phyloP scores from a whole-genome alignment of 2,888 invertebrate species.

The Drosophila niveifrons region DNA sequence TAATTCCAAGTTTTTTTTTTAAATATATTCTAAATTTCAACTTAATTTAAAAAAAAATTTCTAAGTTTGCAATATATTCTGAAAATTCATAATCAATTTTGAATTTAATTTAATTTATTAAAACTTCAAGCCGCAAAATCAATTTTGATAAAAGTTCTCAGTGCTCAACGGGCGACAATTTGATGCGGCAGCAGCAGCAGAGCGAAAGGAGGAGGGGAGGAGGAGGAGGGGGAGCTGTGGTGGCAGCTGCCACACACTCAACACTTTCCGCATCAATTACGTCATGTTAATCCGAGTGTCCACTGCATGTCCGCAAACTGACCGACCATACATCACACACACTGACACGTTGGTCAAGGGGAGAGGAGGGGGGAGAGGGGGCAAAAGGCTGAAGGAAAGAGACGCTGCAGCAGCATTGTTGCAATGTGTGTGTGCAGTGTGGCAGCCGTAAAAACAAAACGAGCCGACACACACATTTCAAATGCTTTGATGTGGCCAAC shows the following conservation, averaged over 20 bases:
- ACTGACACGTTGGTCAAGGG: conserved; percentile 36
- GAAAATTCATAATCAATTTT: too few relatives aligned
- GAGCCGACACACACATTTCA: conserved; percentile 59
- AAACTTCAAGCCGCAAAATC: conserved; percentile 33
- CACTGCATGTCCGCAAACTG: conserved; percentile 84
- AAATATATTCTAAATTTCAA: too few relatives aligned
- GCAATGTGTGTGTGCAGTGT: conserved; percentile 67
- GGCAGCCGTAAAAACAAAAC: conserved; percentile 62
- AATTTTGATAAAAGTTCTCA: conserved; percentile 58
- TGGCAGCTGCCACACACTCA: conserved; percentile 80
- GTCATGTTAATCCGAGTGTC: conserved; percentile 83
- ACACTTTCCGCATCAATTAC: conserved; percentile 82
- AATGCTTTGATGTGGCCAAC: conserved; percentile 72
- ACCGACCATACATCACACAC: conserved; percentile 84
- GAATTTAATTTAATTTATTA: too few relatives aligned
- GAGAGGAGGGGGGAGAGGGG: not conserved
- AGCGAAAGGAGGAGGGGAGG: not conserved
- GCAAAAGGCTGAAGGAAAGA: not conserved
- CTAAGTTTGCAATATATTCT: not conserved
- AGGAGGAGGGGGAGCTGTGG: conserved; percentile 24
- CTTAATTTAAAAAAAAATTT: too few relatives aligned
- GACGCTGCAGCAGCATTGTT: conserved; percentile 61
- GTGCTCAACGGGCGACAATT: conserved; percentile 5
- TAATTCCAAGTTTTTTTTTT: too few relatives aligned
- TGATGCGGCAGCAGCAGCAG: not conserved